Conservation (phyloP, 2,888 invertebrate species). For the Belgica antarctica region DNA sequence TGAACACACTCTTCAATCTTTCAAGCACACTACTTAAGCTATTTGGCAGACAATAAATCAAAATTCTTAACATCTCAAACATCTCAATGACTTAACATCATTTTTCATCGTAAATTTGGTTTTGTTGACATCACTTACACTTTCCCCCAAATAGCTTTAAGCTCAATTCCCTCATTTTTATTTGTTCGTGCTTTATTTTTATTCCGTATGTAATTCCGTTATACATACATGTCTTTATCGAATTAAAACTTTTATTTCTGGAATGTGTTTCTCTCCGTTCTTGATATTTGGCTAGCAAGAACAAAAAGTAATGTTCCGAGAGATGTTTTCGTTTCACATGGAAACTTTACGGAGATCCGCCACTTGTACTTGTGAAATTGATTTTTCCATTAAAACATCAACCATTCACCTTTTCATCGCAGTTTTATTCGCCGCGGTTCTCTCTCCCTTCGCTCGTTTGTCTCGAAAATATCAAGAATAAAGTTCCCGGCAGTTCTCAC, state of each 20-base stretch:
- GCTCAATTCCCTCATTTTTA: slow-evolving; percentile 36
- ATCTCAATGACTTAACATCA: too few relatives aligned
- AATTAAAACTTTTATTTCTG: slow-evolving; percentile 33
- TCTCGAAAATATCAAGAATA: too few relatives aligned
- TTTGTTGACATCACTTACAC: too few relatives aligned
- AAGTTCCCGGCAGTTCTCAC: neutral
- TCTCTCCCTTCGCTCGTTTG: slow-evolving; percentile 7
- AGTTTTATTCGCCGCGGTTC: neutral
- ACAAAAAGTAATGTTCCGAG: neutral
- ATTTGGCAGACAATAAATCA: too few relatives aligned
- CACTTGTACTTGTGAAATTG: slow-evolving; percentile 17
- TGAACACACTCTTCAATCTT: too few relatives aligned
- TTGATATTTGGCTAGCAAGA: neutral
- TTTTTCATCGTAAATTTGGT: too few relatives aligned
- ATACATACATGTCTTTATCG: slow-evolving; percentile 38
- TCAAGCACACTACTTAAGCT: too few relatives aligned
- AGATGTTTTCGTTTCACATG: neutral
- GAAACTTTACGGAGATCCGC: neutral
- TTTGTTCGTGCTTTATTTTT: slow-evolving; percentile 40
- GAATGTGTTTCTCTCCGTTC: too few relatives aligned
- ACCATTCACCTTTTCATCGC: slow-evolving; percentile 27
- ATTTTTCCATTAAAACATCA: slow-evolving; percentile 28
- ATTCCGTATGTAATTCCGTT: slow-evolving; percentile 14
- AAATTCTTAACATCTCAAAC: too few relatives aligned
- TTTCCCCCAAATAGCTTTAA: slow-evolving; percentile 28